phyloP scores from a whole-genome alignment of 2,888 invertebrate species.

The Omphaloscelis lunosa region DNA sequence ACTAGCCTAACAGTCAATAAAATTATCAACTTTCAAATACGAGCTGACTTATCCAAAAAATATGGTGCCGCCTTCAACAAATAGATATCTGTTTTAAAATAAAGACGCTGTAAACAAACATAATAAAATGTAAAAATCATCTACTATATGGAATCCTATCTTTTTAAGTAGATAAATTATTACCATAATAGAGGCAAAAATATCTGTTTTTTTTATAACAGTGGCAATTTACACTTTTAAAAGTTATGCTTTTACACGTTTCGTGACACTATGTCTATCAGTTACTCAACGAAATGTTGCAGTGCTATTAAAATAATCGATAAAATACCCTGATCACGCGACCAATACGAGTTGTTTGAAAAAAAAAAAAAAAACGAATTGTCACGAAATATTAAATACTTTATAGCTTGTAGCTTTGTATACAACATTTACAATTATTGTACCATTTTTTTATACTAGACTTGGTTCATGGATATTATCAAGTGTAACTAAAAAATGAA shows the following conservation, averaged over 20 bases:
- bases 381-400: slow-evolving; percentile 35
- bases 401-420: slow-evolving; percentile 2
- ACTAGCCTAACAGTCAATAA: not conserved
- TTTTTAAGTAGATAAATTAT: not conserved
- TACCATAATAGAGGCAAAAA: not conserved
- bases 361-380: slow-evolving; percentile 36
- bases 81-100: slow-evolving; percentile 32
- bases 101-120: slow-evolving; percentile 51
- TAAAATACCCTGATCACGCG: slow-evolving; percentile 57
- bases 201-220: slow-evolving; percentile 3
- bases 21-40: not conserved
- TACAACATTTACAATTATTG: slow-evolving; percentile 11
- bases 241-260: slow-evolving; percentile 38
- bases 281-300: slow-evolving; percentile 65
- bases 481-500: not conserved
- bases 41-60: not conserved
- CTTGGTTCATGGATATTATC: slow-evolving; percentile 10
- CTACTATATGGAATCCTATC: not conserved
- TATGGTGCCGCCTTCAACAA: slow-evolving; percentile 16
- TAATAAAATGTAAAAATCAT: slow-evolving; percentile 2
- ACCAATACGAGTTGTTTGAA: slow-evolving; percentile 32
- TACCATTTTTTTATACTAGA: not conserved
- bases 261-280: slow-evolving; percentile 57
- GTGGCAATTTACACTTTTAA: slow-evolving; percentile 36
- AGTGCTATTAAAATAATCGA: slow-evolving; percentile 65